Conservation (phyloP, 2,888 invertebrate genomes). For the Drosophila pseudotalamancana region DNA sequence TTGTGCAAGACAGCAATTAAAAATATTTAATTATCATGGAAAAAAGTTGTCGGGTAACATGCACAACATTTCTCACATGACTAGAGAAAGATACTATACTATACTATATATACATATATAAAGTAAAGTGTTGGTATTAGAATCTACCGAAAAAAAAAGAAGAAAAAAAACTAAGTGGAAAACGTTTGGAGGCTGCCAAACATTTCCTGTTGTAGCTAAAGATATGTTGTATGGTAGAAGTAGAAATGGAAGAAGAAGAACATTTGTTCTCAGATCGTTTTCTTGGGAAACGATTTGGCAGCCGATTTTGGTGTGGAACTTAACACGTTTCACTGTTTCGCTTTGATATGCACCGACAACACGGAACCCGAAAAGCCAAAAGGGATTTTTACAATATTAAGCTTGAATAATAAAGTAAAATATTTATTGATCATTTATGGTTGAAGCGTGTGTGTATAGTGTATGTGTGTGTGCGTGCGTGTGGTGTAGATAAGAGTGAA, state of each 20-base stretch:
- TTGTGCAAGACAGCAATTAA: constrained; percentile 79
- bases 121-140: constrained; percentile 41
- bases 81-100: constrained; percentile 33
- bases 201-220: constrained; percentile 65
- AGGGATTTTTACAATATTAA: constrained; percentile 32
- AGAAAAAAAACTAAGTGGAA: neutral
- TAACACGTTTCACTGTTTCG: constrained; percentile 41
- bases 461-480: constrained; percentile 10
- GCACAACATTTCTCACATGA: constrained; percentile 79
- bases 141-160: constrained; percentile 59
- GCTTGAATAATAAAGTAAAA: constrained; percentile 52
- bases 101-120: neutral
- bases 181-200: constrained; percentile 57
- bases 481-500: constrained; percentile 37
- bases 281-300: constrained; percentile 66
- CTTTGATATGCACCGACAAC: constrained; percentile 49
- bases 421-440: constrained; percentile 59
- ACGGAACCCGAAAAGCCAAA: constrained; percentile 1
- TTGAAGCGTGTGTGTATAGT: constrained; percentile 5
- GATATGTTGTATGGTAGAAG: constrained; percentile 21
- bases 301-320: constrained; percentile 35
- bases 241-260: too few relatives aligned
- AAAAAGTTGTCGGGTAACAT: constrained; percentile 76
- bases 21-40: constrained; percentile 79
- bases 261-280: constrained; percentile 26